Base-by-base conservation (phyloP, 2,888 invertebrate species). In the Diarsia dahlii region DNA sequence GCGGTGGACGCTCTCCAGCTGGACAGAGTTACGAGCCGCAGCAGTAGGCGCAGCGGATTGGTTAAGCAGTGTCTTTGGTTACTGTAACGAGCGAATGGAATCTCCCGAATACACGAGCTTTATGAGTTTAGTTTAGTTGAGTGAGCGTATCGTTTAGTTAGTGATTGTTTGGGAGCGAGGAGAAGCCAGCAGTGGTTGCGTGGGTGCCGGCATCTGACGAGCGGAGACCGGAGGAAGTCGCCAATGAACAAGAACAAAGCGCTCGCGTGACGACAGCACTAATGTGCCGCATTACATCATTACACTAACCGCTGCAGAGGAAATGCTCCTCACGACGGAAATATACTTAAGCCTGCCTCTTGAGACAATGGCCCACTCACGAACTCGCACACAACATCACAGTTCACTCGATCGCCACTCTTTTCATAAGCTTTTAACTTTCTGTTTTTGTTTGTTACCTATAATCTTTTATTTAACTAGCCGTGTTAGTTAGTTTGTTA, bases 261-360 rank as follows among this genome's bases (percentile, higher is more conserved):
- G 68, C 83, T 84, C 81, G 85, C 83, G 81, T 82, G 71, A 84
- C 82, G 74, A 81, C 78, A 81, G 45, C 71, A 75, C 76, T 85
- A 80, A 84, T 82, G 72, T 74, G 73, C 77, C 79, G 71, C 84
- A 86, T 90, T 88, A 89, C 88, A 89, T 92, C 89, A 91, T 91
- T 89, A 87, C 84, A 87, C 85, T 80, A 67, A 74, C 67, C 64
- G 71, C 76, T 74, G 66, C 78, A 62, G 70, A 81, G 82, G 86
- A 86, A 84, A 76, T 71, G 76, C 80, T 87, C 87, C 84, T 82
- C 80, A 78, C 87, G 81, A 77, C 87, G 89, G 89, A 90, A 83
- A 87, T 83, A 87, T 86, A 13, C 45, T n/a, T 39, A 82, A 87
- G 87, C 78, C 85, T 85, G 82, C 78, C 79, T 82, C 76, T 82